A percentile compares a stretch with the other conserved stretches of the same genome.
phyloP scores from a whole-genome alignment of 2,113 vertebrate species.

The Dicaeum eximium region DNA sequence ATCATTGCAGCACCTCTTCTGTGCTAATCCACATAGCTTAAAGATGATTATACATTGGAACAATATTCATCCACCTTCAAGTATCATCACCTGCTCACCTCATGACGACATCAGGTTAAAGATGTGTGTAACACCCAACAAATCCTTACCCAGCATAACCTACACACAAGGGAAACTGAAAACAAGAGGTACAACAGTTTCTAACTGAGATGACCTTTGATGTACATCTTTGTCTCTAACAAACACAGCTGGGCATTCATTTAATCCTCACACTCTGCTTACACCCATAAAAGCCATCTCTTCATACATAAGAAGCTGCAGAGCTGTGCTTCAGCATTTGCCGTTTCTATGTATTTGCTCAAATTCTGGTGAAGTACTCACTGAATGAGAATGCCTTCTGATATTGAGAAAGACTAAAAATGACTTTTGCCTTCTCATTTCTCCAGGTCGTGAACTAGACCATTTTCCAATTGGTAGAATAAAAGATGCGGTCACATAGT shows the following conservation, averaged over 20 bases:
- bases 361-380: neutral
- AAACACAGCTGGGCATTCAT: accelerated
- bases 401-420: neutral
- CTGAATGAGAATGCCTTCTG: neutral
- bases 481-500: neutral
- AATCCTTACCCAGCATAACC: neutral
- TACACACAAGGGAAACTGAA: neutral
- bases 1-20: neutral
- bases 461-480: neutral
- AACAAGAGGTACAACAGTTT: neutral
- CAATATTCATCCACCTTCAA: neutral
- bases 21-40: neutral
- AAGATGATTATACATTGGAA: neutral
- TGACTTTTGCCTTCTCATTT: neutral
- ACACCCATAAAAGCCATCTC: neutral
- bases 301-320: neutral
- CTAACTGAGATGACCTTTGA: neutral
- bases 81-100: neutral
- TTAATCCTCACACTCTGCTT: neutral
- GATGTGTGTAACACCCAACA: neutral
- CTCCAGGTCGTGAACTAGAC: neutral
- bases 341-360: neutral
- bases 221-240: neutral
- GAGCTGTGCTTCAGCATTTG: neutral
- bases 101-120: neutral